These are phyloP conservation scores for Actinostola sp. DNA, from an alignment of 92 coral and sea anemone species.

Conservation along the genomic window DNA sequence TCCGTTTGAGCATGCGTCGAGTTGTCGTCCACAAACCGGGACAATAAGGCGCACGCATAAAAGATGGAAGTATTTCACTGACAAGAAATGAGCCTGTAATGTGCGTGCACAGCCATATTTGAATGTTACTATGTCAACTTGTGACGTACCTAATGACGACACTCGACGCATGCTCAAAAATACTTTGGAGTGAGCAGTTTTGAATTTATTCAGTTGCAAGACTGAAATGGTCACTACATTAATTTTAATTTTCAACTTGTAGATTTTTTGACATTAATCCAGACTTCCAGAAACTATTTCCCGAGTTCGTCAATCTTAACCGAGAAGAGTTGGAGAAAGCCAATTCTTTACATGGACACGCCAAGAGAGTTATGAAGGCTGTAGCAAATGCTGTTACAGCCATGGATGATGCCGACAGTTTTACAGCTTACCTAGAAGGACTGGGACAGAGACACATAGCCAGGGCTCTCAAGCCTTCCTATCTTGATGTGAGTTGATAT, in stretches of 20 bases:
- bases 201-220: no score
- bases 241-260: background rate
- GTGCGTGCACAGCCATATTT: no score
- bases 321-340: conserved; percentile 72
- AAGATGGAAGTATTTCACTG: no score
- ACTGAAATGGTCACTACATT: no score
- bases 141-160: no score
- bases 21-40: no score
- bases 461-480: conserved; percentile 69
- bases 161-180: no score
- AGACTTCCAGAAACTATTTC: conserved; percentile 78
- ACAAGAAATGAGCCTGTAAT: no score
- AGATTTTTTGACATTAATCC: conserved; percentile 79
- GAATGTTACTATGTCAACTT: no score
- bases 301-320: conserved; percentile 66
- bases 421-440: conserved; percentile 70
- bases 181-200: no score
- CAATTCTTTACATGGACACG: conserved; percentile 76
- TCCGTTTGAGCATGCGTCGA: no score
- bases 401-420: conserved; percentile 64
- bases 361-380: conserved; percentile 78
- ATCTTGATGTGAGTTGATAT: conserved; percentile 80
- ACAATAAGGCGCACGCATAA: no score
- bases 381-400: conserved; percentile 75
- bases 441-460: conserved; percentile 74